These are phyloP conservation scores for Acanthosepion lycidas DNA, from an alignment of 2,888 invertebrate species.

Conservation along the genomic window DNA sequence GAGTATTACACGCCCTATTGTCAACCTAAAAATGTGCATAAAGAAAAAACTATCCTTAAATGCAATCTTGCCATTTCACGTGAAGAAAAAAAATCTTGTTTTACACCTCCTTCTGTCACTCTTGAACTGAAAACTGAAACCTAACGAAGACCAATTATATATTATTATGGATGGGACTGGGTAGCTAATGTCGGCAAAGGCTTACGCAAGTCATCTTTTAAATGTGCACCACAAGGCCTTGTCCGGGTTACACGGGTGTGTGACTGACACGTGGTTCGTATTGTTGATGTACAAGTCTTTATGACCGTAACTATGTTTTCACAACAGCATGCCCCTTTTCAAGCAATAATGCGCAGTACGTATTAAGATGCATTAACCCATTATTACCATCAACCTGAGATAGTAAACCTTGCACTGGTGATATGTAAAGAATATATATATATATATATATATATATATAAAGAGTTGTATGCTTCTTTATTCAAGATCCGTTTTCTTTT, in stretches of 20 bases:
- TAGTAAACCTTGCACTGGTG: not conserved
- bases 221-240: not conserved
- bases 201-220: not conserved
- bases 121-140: not conserved
- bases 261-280: not conserved
- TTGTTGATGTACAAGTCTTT: not conserved
- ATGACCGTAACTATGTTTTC: not conserved
- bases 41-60: not conserved
- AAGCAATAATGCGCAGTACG: not conserved
- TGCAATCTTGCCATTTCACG: not conserved
- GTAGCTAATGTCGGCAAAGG: not conserved
- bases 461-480: not conserved
- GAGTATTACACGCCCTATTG: not conserved
- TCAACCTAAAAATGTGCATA: not conserved
- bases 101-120: not conserved
- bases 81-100: not conserved
- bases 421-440: not conserved
- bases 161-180: not conserved
- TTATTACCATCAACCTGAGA: not conserved
- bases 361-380: not conserved
- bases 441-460: too few species aligned
- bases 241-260: not conserved
- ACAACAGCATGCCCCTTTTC: not conserved
- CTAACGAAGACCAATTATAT: not conserved
- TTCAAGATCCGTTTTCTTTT: not conserved